Base-by-base conservation (phyloP, 2,888 invertebrate genomes). In the Dryobota labecula region DNA sequence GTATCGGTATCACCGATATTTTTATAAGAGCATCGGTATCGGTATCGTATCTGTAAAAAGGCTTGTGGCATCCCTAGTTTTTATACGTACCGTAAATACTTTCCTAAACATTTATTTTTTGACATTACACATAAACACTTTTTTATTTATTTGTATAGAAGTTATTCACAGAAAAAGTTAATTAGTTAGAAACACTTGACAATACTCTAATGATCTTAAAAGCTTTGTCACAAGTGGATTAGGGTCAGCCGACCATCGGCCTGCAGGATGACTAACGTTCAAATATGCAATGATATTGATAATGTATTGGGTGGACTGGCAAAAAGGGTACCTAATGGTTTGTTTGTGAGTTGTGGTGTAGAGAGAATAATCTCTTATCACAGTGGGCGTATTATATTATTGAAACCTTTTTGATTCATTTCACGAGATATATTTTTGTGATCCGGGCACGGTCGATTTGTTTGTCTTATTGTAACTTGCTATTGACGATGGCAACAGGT, bases 211-310 rank as follows among this genome's bases (percentile, higher is more conserved):
- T 41, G 27, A 36, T 43, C 41, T 62, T 63, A 47, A 33, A 30
- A 45, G 47, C 63, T 76, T 78, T 63, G 58, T 79, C 73, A 73
- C 45, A 60, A 53, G 47, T 77, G 43, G 30, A 36, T 20, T 15
- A 30, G 57, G 64, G 36, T 43, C 56, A 71, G 74, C n/a, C 56
- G 30, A 27, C 30, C 56, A 18, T 13, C 47, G 41, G 53, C 18
- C 11, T 5, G 47, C 62, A 24, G 58, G 53, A 41, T 73, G 76
- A 76, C 76, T 64, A 58, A 76, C 24, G 13, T 51, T 63, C 11
- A 62, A 78, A 75, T 63, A 76, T 61, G 78, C 41, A 61, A 61
- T 61, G 73, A 63, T 30, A 79, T 57, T 78, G 74, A 76, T 67
- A 61, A 76, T 76, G 45, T 70, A 75, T 70, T 75, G 80, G 71